Evolutionary conservation across 2,888 invertebrate genomes (phyloP).

Genomic region (Drosophila gaucha): DNA sequence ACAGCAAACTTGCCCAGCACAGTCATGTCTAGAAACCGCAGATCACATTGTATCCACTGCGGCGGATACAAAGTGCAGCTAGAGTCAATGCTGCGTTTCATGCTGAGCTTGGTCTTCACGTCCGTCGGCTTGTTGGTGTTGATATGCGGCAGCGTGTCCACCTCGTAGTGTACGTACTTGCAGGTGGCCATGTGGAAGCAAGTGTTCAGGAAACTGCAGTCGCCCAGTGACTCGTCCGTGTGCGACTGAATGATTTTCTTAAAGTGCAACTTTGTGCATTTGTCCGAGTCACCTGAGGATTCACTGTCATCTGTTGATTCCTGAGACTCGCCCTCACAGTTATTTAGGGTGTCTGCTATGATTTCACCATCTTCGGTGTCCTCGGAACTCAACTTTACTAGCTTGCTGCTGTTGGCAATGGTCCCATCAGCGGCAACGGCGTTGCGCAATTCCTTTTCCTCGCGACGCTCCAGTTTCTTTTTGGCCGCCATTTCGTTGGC

Average conservation of each 20-base stretch:
- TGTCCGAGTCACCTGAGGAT: slow-evolving; percentile 82
- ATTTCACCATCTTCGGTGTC: slow-evolving; percentile 80
- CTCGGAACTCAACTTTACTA: slow-evolving; percentile 57
- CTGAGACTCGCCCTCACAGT: slow-evolving; percentile 66
- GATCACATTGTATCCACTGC: slow-evolving; percentile 99
- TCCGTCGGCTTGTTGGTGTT: slow-evolving; percentile 83
- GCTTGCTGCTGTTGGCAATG: slow-evolving; percentile 26
- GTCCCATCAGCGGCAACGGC: slow-evolving; percentile 37
- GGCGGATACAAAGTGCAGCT: slow-evolving; percentile 92
- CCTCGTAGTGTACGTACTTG: slow-evolving; percentile 99
- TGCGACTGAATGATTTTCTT: slow-evolving; percentile 98
- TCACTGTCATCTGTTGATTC: slow-evolving; percentile 65
- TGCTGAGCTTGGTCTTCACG: slow-evolving; percentile 82
- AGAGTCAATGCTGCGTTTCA: slow-evolving; percentile 83
- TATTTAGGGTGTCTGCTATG: slow-evolving; percentile 65
- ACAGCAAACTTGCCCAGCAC: slow-evolving; percentile 96
- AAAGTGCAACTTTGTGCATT: slow-evolving; percentile 96
- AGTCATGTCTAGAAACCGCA: slow-evolving; percentile 87
- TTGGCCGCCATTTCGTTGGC: slow-evolving; percentile 83
- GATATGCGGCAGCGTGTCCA: slow-evolving; percentile 88
- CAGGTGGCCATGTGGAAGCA: slow-evolving; percentile 99
- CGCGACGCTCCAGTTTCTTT: slow-evolving; percentile 75
- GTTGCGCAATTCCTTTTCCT: slow-evolving; percentile 57
- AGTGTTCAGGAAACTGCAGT: slow-evolving; percentile 98
- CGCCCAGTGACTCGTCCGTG: slow-evolving; percentile 97